Conservation (phyloP, 2,797 vertebrate species). For the Trachurus trachurus region DNA sequence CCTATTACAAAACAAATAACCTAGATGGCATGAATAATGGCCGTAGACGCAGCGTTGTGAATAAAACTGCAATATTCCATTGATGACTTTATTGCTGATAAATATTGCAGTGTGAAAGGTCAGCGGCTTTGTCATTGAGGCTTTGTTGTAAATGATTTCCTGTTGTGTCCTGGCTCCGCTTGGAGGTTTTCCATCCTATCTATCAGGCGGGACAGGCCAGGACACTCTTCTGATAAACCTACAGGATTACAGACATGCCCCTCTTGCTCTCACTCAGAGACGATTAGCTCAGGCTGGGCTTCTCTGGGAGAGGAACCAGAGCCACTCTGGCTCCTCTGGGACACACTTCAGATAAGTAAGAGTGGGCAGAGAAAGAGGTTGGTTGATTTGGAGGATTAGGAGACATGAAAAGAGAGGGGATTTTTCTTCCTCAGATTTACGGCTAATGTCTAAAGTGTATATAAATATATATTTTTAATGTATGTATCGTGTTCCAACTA, state of each 20-base stretch:
- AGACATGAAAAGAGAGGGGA: slow-evolving; percentile 37
- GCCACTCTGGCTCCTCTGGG: slow-evolving; percentile 76
- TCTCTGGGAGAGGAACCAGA: slow-evolving; percentile 83
- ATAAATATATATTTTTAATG: neutral
- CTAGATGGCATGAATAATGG: slow-evolving; percentile 54
- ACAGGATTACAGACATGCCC: slow-evolving; percentile 82
- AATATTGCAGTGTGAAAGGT: slow-evolving; percentile 69
- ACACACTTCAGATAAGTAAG: slow-evolving; percentile 70
- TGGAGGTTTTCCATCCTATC: slow-evolving; percentile 67
- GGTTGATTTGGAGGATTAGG: slow-evolving; percentile 67
- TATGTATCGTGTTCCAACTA: neutral
- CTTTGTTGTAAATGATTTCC: slow-evolving; percentile 66
- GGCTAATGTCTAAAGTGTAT: neutral
- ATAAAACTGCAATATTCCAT: slow-evolving; percentile 53
- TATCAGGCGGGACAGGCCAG: slow-evolving; percentile 61
- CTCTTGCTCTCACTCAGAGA: slow-evolving; percentile 64
- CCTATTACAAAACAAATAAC: slow-evolving; percentile 68
- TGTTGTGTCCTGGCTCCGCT: slow-evolving; percentile 56
- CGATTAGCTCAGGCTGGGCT: slow-evolving; percentile 79
- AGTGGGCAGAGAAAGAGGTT: slow-evolving; percentile 61
- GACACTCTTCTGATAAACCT: slow-evolving; percentile 82
- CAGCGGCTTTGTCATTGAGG: slow-evolving; percentile 71
- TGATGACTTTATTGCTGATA: slow-evolving; percentile 63
- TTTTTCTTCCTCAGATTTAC: slow-evolving; percentile 46
- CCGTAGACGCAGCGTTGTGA: slow-evolving; percentile 42